Percentiles rank a stretch among this genome's conserved stretches.
Evolutionary conservation across 2,888 invertebrate genomes (phyloP).

Genomic region (Athrips mouffetella): DNA sequence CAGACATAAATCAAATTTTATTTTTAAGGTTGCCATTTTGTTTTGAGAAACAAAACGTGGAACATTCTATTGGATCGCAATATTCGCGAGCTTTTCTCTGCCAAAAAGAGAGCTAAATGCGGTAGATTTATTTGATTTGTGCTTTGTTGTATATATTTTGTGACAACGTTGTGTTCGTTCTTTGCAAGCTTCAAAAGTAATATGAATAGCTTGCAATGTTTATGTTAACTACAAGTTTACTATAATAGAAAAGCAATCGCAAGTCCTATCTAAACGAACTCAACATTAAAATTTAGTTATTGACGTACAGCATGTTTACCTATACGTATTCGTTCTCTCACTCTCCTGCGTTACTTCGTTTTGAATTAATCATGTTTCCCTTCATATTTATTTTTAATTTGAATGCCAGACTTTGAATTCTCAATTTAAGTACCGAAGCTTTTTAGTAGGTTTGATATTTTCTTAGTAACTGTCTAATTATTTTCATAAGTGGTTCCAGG

Average conservation of each 20-base stretch:
- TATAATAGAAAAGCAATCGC: conserved; percentile 51
- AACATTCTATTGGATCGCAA: conserved; percentile 2
- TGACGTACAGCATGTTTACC: conserved; percentile 58
- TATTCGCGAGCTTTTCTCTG: conserved; percentile 4
- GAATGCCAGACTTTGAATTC: conserved; percentile 10
- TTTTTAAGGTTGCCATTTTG: conserved; percentile 3
- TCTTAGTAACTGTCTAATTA: neutral
- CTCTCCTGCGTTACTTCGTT: conserved; percentile 32
- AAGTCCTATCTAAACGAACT: conserved; percentile 58
- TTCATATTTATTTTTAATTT: conserved; percentile 37
- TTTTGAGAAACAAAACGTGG: neutral
- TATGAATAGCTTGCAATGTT: neutral
- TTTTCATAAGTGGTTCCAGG: neutral
- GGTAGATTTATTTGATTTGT: conserved; percentile 9
- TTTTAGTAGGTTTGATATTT: conserved; percentile 3
- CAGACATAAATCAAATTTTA: conserved; percentile 14
- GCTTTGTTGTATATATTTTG: conserved; percentile 8
- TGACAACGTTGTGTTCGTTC: conserved; percentile 4
- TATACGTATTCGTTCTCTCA: conserved; percentile 40
- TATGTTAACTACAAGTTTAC: conserved; percentile 2
- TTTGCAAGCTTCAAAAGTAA: neutral
- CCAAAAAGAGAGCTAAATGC: conserved; percentile 4
- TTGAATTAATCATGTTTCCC: conserved; percentile 48
- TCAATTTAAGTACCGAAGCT: conserved; percentile 7
- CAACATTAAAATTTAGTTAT: conserved; percentile 49